Evolutionary conservation across 2,113 vertebrate genomes (phyloP), one percentile per base, ranked within the genome.

Genomic region (Chitala chitala): DNA sequence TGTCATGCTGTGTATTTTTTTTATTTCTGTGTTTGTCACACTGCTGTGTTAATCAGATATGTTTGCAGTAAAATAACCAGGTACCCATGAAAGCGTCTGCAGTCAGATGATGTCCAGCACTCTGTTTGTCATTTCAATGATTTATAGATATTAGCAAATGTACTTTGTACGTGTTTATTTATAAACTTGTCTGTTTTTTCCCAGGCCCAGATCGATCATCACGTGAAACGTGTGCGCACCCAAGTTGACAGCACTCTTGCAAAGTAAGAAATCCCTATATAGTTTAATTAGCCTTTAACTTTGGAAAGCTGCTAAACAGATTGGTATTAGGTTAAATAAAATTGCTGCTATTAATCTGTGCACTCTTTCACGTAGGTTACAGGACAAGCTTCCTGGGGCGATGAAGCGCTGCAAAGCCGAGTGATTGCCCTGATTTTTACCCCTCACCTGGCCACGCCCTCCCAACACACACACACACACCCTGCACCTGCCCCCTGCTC

Each of bases 141-240:
- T n/a, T n/a, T n/a, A n/a, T n/a, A n/a, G n/a, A n/a, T n/a, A n/a
- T n/a, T n/a, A n/a, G n/a, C n/a, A n/a, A n/a, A n/a, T n/a, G n/a
- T n/a, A n/a, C n/a, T n/a, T n/a, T n/a, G n/a, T n/a, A n/a, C 24
- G 26, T 55, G 54, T 31, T 1, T 55, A 1, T 31, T 12, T 48
- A 22, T 31, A 15, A 3, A 1, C 22, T 15, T n/a, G 42, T 36
- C 5, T 26, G 54, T 13, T n/a, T 76, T 72, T 46, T 38, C 71
- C 20, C 81, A 90, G 89, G 86, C 85, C 15, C 89, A 90, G 79
- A 91, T 92, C 7, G 90, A 92, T 69, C 86, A 86, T 75, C 90
- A 89, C 12, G 77, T 92, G 42, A 86, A 84, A 55, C 81, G 90
- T 1, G 82, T 79, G 48, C 87, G 84, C 2, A 82, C 83, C 3